phyloP scores from a whole-genome alignment of 2,888 invertebrate species.

The Timema podura region DNA sequence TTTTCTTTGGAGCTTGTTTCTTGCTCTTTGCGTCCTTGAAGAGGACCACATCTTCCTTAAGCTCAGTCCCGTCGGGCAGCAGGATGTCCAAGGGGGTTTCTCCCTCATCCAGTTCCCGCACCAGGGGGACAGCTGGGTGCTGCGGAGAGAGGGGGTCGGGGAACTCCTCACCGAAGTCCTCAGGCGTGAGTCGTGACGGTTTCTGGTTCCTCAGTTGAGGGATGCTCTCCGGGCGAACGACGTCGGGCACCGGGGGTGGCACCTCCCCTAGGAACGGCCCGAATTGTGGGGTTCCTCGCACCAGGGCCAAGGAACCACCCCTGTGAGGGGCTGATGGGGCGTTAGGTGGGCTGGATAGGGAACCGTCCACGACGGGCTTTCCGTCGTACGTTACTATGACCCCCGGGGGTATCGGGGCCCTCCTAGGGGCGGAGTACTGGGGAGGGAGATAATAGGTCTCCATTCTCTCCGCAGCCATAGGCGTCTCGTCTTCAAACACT shows the following conservation, averaged over 20 bases:
- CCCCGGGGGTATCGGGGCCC: slow-evolving; percentile 45
- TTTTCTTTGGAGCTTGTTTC: slow-evolving; percentile 18
- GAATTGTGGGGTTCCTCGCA: slow-evolving; percentile 65
- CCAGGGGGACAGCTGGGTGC: slow-evolving; percentile 34
- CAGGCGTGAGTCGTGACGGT: slow-evolving; percentile 15
- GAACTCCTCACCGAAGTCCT: slow-evolving; percentile 41
- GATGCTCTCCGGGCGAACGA: slow-evolving; percentile 43
- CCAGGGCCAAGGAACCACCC: slow-evolving; percentile 33
- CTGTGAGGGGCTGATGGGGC: slow-evolving; percentile 20
- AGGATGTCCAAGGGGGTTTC: slow-evolving; percentile 16
- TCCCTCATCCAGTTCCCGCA: slow-evolving; percentile 28
- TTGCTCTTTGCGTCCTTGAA: neutral
- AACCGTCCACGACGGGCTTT: slow-evolving; percentile 63
- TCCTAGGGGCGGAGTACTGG: slow-evolving; percentile 38
- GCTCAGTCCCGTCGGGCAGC: slow-evolving; percentile 20
- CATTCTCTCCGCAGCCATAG: slow-evolving; percentile 66
- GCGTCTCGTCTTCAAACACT: slow-evolving; percentile 49
- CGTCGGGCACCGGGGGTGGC: slow-evolving; percentile 55
- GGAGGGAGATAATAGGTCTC: slow-evolving; percentile 74
- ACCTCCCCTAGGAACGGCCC: slow-evolving; percentile 70
- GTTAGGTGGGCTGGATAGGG: slow-evolving; percentile 44
- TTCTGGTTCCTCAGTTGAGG: slow-evolving; percentile 38
- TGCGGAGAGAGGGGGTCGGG: slow-evolving; percentile 40
- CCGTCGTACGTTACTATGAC: slow-evolving; percentile 73
- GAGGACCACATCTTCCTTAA: slow-evolving; percentile 14